A percentile compares a stretch with the other conserved stretches of the same genome.
Conservation (phyloP, 2,113 vertebrate genomes). For the Galbula dea region DNA sequence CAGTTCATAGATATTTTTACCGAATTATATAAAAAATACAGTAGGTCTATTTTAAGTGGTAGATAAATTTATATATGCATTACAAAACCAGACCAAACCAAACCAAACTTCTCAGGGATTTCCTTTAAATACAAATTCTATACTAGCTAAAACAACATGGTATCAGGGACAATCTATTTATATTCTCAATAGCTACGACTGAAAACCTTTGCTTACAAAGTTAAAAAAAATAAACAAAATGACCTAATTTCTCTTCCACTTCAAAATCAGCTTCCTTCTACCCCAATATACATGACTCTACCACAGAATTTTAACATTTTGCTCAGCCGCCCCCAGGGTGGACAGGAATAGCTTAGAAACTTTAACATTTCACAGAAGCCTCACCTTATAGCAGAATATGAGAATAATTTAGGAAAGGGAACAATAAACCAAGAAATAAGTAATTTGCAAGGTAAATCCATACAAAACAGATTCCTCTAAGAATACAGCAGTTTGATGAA, state of each 20-base stretch:
- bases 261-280: not conserved
- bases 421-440: not conserved
- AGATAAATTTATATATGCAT: not conserved
- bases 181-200: not conserved
- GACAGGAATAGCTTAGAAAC: not conserved
- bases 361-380: not conserved
- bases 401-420: not conserved
- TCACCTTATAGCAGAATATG: rapidly evolving
- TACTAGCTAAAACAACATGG: not conserved
- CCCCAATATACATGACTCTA: not conserved
- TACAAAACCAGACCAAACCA: not conserved
- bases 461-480: not conserved
- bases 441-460: not conserved
- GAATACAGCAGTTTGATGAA: not conserved
- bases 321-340: not conserved
- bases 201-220: not conserved
- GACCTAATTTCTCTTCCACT: not conserved
- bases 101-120: not conserved
- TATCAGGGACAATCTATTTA: not conserved
- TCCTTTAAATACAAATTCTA: not conserved
- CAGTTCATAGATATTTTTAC: slow-evolving; percentile 64
- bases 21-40: slow-evolving; percentile 32
- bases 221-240: not conserved
- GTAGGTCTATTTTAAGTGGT: too few species aligned
- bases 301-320: not conserved